A percentile compares a stretch with the other conserved stretches of the same genome.
These are phyloP conservation scores for Nothura maculosa DNA, from an alignment of 2,797 vertebrate species.

Conservation along the genomic window DNA sequence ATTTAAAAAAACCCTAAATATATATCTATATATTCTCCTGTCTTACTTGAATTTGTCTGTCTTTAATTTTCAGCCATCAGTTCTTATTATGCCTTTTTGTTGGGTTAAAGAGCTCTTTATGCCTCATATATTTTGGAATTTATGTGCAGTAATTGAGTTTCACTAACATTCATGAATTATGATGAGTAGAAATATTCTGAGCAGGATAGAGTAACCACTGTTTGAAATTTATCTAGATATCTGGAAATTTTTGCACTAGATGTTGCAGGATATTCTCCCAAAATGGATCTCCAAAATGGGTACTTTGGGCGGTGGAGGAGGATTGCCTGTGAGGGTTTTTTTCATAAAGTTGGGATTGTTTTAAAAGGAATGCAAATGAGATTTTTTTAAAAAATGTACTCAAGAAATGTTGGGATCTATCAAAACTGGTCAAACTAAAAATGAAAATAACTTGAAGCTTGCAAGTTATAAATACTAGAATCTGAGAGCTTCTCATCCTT, in stretches of 20 bases:
- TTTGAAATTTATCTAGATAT: not conserved
- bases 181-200: not conserved
- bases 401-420: not conserved
- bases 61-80: conserved; percentile 24
- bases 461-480: not conserved
- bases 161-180: not conserved
- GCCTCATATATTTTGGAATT: conserved; percentile 15
- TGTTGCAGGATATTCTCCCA: not conserved
- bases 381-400: not conserved
- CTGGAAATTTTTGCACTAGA: not conserved
- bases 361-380: not conserved
- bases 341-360: not conserved
- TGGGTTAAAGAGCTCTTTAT: conserved; percentile 31
- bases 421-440: not conserved
- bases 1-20: no score
- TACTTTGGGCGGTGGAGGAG: not conserved
- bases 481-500: not conserved
- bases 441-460: not conserved
- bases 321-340: not conserved
- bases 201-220: not conserved
- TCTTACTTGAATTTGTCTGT: not conserved
- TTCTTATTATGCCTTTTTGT: conserved; percentile 28
- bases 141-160: conserved; percentile 9
- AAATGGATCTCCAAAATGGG: not conserved
- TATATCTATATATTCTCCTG: not conserved